These are phyloP conservation scores for Agrotis ipsilon DNA, from an alignment of 2,888 invertebrate genomes.

Conservation along the genomic window DNA sequence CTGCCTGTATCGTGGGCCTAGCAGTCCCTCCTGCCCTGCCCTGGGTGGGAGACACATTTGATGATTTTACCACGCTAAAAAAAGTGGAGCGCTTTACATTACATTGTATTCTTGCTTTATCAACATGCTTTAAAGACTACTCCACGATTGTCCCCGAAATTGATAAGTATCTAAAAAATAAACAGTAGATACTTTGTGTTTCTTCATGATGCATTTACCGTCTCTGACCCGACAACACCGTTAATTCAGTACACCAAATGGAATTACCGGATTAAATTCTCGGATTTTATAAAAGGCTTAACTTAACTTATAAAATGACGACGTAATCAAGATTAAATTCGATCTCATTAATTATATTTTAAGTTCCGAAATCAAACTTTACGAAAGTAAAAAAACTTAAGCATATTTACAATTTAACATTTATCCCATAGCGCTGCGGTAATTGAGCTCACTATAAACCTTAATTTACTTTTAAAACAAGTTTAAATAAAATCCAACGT, in stretches of 20 bases:
- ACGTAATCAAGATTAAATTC: not conserved
- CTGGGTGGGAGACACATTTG: too few relatives aligned
- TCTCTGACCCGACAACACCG: too few relatives aligned
- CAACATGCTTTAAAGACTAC: too few relatives aligned
- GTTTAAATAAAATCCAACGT: slow-evolving; percentile 54
- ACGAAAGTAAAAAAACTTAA: slow-evolving; percentile 11
- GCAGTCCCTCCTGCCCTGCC: too few relatives aligned
- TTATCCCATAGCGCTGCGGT: slow-evolving; percentile 59
- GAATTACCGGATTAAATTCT: not conserved
- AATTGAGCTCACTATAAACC: slow-evolving; percentile 59
- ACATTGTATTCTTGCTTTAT: not conserved
- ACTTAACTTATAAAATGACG: not conserved
- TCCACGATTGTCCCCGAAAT: too few relatives aligned
- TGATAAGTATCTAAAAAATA: too few relatives aligned
- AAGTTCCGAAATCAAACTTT: slow-evolving; percentile 1
- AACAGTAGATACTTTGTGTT: too few relatives aligned
- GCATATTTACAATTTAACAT: slow-evolving; percentile 35
- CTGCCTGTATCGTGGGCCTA: too few relatives aligned
- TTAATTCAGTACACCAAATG: too few relatives aligned
- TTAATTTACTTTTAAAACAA: slow-evolving; percentile 65
- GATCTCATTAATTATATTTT: not conserved
- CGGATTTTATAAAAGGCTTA: not conserved
- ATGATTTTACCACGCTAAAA: too few relatives aligned
- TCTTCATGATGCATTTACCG: too few relatives aligned
- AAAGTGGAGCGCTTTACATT: not conserved